Conservation (phyloP, 2,113 vertebrate species). For the Varanus komodoensis region DNA sequence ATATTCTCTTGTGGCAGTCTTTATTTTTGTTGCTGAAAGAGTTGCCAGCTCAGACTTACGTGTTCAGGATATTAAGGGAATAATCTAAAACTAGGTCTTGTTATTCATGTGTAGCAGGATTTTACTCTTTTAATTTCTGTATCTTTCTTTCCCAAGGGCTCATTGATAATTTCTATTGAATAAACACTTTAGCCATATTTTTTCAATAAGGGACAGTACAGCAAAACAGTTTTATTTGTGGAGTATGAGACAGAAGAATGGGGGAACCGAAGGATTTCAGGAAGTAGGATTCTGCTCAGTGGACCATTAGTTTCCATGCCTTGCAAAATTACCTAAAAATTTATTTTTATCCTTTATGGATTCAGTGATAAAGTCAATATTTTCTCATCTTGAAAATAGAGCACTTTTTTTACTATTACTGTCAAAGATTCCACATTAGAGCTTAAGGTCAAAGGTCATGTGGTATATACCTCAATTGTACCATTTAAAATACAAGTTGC, state of each 20-base stretch:
- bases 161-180: neutral
- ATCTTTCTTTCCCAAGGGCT: neutral
- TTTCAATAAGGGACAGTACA: neutral
- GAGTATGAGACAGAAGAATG: neutral
- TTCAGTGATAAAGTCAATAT: neutral
- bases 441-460: neutral
- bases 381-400: neutral
- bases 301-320: neutral
- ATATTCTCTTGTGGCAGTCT: slow-evolving; percentile 58
- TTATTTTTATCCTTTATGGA: neutral
- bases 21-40: slow-evolving; percentile 36
- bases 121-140: slow-evolving; percentile 1
- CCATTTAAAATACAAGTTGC: neutral
- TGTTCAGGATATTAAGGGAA: neutral
- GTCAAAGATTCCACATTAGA: neutral
- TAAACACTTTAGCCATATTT: neutral
- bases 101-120: neutral
- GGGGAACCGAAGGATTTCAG: neutral
- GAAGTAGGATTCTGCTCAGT: neutral
- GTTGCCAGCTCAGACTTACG: neutral
- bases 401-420: neutral
- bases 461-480: neutral
- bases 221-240: neutral
- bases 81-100: neutral
- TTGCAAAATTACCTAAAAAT: neutral